A percentile compares a stretch with the other conserved stretches of the same genome.
Conservation (phyloP, 1,140 invertebrate genomes). For the Musca vetustissima region DNA sequence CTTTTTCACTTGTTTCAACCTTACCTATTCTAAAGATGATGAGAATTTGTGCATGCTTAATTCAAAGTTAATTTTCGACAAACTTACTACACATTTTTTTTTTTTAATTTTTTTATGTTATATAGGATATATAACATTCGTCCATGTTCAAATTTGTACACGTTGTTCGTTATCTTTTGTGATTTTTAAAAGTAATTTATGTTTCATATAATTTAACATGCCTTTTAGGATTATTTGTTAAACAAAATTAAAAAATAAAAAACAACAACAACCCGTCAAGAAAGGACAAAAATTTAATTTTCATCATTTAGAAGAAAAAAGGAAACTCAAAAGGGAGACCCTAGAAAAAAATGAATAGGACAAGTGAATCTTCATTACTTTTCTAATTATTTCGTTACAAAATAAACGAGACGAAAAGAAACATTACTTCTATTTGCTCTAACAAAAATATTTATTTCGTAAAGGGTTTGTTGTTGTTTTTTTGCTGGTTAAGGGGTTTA, state of each 20-base stretch:
- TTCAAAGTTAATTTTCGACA: too few relatives aligned
- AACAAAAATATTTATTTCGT: conserved; percentile 15
- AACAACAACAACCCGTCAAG: not conserved
- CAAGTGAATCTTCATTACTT: conserved; percentile 12
- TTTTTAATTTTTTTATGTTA: too few relatives aligned
- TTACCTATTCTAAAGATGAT: too few relatives aligned
- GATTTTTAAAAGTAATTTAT: conserved; percentile 6
- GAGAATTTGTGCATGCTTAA: too few relatives aligned
- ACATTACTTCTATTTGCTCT: not conserved
- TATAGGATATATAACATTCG: too few relatives aligned
- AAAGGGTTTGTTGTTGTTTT: conserved; percentile 1
- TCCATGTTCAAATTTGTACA: not conserved
- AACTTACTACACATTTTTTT: too few relatives aligned
- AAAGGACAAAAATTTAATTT: not conserved
- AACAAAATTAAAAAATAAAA: not conserved
- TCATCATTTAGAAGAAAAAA: conserved; percentile 7
- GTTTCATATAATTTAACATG: conserved; percentile 22
- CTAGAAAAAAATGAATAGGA: not conserved
- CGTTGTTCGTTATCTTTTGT: not conserved
- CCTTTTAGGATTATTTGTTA: not conserved
- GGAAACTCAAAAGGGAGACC: not conserved
- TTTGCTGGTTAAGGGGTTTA: conserved; percentile 1
- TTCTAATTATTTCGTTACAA: conserved; percentile 18
- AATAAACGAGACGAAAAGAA: conserved; percentile 4
- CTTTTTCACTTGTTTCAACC: too few relatives aligned